Base-by-base conservation (phyloP, 2,888 invertebrate species). In the Agrochola lychnidis region DNA sequence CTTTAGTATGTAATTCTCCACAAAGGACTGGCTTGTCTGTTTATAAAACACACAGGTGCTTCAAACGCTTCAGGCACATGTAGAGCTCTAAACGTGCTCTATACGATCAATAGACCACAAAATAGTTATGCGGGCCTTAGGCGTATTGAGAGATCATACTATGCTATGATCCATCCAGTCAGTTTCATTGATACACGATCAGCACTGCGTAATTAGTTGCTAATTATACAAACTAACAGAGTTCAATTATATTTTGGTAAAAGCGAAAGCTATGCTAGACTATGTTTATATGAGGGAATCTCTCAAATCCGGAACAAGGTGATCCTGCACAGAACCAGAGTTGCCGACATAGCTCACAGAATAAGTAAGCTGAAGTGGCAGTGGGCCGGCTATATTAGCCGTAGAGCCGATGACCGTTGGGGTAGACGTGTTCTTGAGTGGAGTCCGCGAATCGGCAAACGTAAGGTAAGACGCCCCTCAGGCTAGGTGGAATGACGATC, bases 41-140 rank as follows among this genome's bases (percentile, higher is more conserved):
- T 74, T 71, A 67, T 59, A 48, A 79, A 79, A 72, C 45, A 74
- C 25, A 51, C 25, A 61, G 30, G 56, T 76, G 62, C 51, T 70
- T 67, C 14, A 53, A 76, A 40, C 12, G 76, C 74, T 82, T 40
- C 45, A 61, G 64, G 72, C 48, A 71, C 53, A 40, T 36, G 12
- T 48, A 73, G 72, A 72, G 70, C 80, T 68, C 74, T 77, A 64
- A 84, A 75, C 53, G 69, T 67, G 72, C 22, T 3, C 53, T 70
- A 77, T 68, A 70, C 73, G 62, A 81, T 76, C 68, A 64, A 61
- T 61, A 59, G 61, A 74, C 79, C 78, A 70, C 76, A 72, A 75
- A 79, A 64, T 75, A 73, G 76, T 79, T 72, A 73, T 76, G 73
- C 53, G 62, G 36, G 77, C 76, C 59, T 80, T 16, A 75, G 74